These are phyloP conservation scores for Scrobipalpa atriplicella DNA, from an alignment of 2,888 invertebrate genomes.

Conservation along the genomic window DNA sequence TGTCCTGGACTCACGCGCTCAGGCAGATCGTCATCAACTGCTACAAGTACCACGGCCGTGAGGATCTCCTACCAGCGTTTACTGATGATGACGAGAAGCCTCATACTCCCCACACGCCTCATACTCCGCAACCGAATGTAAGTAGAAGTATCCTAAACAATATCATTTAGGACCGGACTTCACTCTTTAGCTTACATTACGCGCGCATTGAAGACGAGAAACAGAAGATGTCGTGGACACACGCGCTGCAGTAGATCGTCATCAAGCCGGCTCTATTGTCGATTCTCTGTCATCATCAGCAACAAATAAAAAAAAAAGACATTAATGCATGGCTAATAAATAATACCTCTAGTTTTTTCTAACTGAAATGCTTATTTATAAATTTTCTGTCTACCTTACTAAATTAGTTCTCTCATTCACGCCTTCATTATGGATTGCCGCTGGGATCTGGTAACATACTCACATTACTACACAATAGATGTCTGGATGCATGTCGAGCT, in stretches of 20 bases:
- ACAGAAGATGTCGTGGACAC: neutral
- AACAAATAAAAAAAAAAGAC: too few species aligned
- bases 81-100: slow-evolving; percentile 94
- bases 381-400: neutral
- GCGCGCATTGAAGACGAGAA: slow-evolving; percentile 49
- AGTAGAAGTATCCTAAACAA: slow-evolving; percentile 42
- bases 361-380: too few species aligned
- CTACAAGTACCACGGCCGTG: slow-evolving; percentile 98
- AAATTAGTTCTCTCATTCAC: slow-evolving; percentile 39
- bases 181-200: too few species aligned
- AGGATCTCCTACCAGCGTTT: slow-evolving; percentile 97
- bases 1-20: slow-evolving; percentile 98
- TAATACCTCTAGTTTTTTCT: too few species aligned
- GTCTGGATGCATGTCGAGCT: slow-evolving; percentile 74
- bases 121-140: slow-evolving; percentile 60
- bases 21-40: slow-evolving; percentile 98
- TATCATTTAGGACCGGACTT: too few species aligned
- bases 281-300: too few species aligned
- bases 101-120: slow-evolving; percentile 50
- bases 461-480: slow-evolving; percentile 41
- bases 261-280: too few species aligned
- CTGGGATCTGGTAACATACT: slow-evolving; percentile 60
- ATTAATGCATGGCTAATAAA: too few species aligned
- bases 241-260: neutral
- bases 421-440: slow-evolving; percentile 59